Percentiles rank a stretch among this genome's conserved stretches.
Conservation (phyloP, 2,888 invertebrate genomes). For the Crioceris asparagi region DNA sequence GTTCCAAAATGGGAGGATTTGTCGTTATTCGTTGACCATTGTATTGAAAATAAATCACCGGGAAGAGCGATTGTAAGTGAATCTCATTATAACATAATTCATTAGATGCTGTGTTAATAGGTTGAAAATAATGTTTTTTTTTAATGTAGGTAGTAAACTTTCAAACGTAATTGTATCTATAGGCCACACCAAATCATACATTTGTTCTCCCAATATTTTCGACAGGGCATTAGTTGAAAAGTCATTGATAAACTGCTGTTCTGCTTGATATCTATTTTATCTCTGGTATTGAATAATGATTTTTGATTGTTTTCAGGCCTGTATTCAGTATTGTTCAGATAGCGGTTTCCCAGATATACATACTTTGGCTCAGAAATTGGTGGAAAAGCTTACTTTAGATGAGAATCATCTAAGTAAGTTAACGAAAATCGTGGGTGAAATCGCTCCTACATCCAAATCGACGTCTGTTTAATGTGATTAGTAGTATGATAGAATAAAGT, state of each 20-base stretch:
- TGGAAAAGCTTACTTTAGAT: conserved; percentile 38
- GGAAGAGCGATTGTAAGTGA: conserved; percentile 43
- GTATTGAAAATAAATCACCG: conserved; percentile 42
- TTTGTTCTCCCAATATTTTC: too few species aligned
- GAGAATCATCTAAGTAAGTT: conserved; percentile 40
- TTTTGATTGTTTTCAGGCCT: conserved; percentile 36
- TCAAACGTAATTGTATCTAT: too few species aligned
- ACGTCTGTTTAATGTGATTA: too few species aligned
- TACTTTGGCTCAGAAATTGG: conserved; percentile 36
- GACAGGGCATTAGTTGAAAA: too few species aligned
- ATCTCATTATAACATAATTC: background rate
- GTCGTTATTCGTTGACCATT: conserved; percentile 43
- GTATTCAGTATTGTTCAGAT: conserved; percentile 48
- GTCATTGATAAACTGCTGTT: too few species aligned
- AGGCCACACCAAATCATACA: too few species aligned
- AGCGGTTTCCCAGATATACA: conserved; percentile 42
- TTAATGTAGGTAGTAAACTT: background rate
- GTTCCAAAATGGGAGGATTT: conserved; percentile 42
- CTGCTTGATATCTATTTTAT: too few species aligned
- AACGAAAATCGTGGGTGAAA: conserved; percentile 43
- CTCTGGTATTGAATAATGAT: too few species aligned
- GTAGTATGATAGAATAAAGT: too few species aligned
- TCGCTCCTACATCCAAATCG: too few species aligned
- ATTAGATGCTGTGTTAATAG: background rate
- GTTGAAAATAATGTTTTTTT: background rate